These are phyloP conservation scores for Sebastes itinus DNA, from an alignment of 2,797 vertebrate genomes.

Conservation along the genomic window DNA sequence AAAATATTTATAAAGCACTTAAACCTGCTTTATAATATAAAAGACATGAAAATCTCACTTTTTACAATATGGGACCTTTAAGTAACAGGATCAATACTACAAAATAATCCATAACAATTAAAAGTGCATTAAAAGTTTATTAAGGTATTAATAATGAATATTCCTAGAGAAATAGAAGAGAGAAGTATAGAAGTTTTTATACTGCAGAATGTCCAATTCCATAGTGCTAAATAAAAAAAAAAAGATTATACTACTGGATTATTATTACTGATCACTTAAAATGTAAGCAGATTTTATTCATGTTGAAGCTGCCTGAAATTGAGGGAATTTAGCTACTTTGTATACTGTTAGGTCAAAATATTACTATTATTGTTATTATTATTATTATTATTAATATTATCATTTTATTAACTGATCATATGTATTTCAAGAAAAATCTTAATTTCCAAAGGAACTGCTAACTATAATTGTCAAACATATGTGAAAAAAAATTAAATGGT, in stretches of 20 bases:
- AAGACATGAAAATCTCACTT: too few species aligned
- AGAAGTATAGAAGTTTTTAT: neutral
- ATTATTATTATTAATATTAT: too few species aligned
- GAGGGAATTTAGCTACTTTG: neutral
- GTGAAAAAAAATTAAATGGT: neutral
- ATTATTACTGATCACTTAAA: too few species aligned
- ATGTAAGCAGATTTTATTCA: too few species aligned
- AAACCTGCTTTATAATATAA: too few species aligned
- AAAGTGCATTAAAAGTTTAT: neutral
- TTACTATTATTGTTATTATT: too few species aligned
- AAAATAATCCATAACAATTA: neutral
- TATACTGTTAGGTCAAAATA: neutral
- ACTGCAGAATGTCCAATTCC: neutral
- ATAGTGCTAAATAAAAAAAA: neutral
- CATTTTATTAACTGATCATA: neutral
- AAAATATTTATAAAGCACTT: too few species aligned
- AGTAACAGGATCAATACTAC: neutral
- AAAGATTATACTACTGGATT: neutral
- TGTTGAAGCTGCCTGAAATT: neutral
- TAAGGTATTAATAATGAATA: neutral
- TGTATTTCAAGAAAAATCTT: neutral
- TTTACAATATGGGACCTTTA: too few species aligned
- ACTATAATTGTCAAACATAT: neutral
- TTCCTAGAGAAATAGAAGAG: neutral
- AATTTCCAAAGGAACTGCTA: neutral